These are phyloP conservation scores for Myathropa florea DNA, from an alignment of 2,888 invertebrate species.

Conservation along the genomic window DNA sequence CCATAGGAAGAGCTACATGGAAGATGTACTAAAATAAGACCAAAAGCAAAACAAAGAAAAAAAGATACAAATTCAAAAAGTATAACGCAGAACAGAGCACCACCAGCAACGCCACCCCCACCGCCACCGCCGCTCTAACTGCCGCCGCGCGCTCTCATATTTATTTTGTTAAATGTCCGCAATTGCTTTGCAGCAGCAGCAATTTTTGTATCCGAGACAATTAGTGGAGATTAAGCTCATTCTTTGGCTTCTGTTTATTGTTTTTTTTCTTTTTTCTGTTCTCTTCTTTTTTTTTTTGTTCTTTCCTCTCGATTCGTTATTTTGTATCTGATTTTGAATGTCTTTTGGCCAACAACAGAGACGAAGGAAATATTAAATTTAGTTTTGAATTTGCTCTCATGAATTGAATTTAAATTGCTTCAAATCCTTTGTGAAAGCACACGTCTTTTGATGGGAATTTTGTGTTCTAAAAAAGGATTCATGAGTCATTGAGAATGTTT, in stretches of 20 bases:
- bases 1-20: constrained; percentile 49
- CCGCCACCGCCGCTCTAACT: not conserved
- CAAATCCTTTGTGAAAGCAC: not conserved
- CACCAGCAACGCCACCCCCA: not conserved
- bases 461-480: not conserved
- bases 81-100: constrained; percentile 46
- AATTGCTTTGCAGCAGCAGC: constrained; percentile 74
- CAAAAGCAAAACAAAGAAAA: constrained; percentile 23
- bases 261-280: constrained; percentile 20
- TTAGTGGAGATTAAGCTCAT: constrained; percentile 73
- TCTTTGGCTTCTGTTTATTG: constrained; percentile 58
- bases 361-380: constrained; percentile 26
- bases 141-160: constrained; percentile 40
- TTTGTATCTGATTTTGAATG: not conserved
- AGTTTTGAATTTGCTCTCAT: constrained; percentile 21
- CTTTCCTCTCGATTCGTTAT: not conserved
- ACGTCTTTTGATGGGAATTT: not conserved
- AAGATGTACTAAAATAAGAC: constrained; percentile 48
- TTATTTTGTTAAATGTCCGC: constrained; percentile 72
- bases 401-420: constrained; percentile 18
- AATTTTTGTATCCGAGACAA: constrained; percentile 74
- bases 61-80: constrained; percentile 46
- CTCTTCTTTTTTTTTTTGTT: constrained; percentile 10
- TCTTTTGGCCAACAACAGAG: not conserved
- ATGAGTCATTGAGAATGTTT: not conserved